A percentile compares a stretch with the other conserved stretches of the same genome.
Conservation (phyloP, 2,113 vertebrate genomes). For the Prolemur simus region DNA sequence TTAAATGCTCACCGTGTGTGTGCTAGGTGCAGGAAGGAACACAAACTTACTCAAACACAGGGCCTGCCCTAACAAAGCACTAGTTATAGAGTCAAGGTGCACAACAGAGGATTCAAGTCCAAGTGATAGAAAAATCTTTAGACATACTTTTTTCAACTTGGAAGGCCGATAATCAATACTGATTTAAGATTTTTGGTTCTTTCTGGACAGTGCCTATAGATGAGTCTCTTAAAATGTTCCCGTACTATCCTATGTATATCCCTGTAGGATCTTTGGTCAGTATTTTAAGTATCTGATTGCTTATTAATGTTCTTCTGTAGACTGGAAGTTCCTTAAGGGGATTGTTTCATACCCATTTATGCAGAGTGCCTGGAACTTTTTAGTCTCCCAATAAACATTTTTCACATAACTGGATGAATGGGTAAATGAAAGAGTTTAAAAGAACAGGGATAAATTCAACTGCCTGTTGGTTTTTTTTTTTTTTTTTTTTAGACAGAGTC, state of each 20-base stretch:
- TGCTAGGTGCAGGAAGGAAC: too few species aligned
- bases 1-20: neutral
- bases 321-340: neutral
- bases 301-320: neutral
- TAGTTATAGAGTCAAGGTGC: neutral
- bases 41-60: neutral
- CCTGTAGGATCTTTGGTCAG: neutral
- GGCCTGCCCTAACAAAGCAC: neutral
- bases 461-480: neutral
- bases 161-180: neutral
- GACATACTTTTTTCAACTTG: neutral
- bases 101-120: neutral
- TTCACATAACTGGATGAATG: neutral
- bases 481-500: too few species aligned
- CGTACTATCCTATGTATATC: fast-evolving
- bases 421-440: neutral
- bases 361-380: neutral
- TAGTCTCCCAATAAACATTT: neutral
- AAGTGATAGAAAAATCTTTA: neutral
- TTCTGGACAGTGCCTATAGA: neutral
- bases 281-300: neutral
- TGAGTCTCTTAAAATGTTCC: neutral
- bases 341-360: neutral
- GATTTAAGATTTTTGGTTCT: neutral
- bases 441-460: neutral